These are phyloP conservation scores for Noctua comes DNA, from an alignment of 2,888 invertebrate genomes.

Conservation along the genomic window DNA sequence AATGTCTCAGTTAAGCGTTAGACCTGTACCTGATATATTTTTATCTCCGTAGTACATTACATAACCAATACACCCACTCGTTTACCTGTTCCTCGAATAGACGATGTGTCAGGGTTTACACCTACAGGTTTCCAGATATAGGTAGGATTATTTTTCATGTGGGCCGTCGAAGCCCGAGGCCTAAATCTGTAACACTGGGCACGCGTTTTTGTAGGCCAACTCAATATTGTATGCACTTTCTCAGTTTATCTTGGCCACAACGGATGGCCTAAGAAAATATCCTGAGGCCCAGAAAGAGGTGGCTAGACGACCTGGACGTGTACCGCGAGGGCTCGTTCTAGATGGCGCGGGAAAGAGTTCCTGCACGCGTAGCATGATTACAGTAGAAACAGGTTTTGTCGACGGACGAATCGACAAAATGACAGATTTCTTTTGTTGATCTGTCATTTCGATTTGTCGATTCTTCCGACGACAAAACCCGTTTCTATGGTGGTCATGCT, in stretches of 20 bases:
- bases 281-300: not conserved
- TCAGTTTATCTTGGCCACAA: too few relatives aligned
- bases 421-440: too few relatives aligned
- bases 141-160: slow-evolving; percentile 5
- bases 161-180: not conserved
- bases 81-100: not conserved
- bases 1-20: not conserved
- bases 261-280: not conserved
- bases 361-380: too few relatives aligned
- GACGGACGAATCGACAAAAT: too few relatives aligned
- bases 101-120: not conserved
- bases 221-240: not conserved
- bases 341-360: not conserved
- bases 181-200: not conserved
- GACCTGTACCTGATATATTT: not conserved
- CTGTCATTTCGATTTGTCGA: too few relatives aligned
- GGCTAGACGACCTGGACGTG: not conserved
- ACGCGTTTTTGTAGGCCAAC: not conserved
- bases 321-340: not conserved
- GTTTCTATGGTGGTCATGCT: too few relatives aligned
- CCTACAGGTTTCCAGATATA: slow-evolving; percentile 8
- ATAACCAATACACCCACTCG: not conserved
- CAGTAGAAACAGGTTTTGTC: too few relatives aligned
- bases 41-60: not conserved
- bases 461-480: too few relatives aligned